phyloP scores from a whole-genome alignment of 2,888 invertebrate genomes.

The Micoletzkya japonica region DNA sequence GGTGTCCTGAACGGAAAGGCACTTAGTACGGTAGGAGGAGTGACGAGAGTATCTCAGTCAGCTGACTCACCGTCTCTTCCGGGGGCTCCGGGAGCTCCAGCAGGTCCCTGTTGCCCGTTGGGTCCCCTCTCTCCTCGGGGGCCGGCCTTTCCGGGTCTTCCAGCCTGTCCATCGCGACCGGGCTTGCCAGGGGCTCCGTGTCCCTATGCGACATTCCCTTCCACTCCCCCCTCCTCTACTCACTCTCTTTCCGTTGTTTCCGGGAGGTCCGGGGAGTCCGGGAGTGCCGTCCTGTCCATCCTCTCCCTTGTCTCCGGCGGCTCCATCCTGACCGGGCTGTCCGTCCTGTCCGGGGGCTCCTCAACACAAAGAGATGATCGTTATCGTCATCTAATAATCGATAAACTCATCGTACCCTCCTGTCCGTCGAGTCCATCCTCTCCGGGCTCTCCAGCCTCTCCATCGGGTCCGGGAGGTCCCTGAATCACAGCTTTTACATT shows the following conservation, averaged over 20 bases:
- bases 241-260: conserved; percentile 21
- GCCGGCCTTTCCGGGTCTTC: conserved; percentile 18
- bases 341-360: conserved; percentile 9
- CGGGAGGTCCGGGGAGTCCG: neutral
- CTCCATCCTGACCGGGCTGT: conserved; percentile 9
- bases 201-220: too few relatives aligned
- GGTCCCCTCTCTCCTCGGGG: conserved; percentile 17
- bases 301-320: conserved; percentile 10
- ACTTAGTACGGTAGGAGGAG: neutral
- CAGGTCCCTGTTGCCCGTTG: conserved; percentile 21
- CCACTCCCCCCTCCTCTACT: neutral
- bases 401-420: conserved; percentile 5
- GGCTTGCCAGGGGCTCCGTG: conserved; percentile 11
- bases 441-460: conserved; percentile 13
- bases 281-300: conserved; percentile 6
- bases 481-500: too few relatives aligned
- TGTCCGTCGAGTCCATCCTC: conserved; percentile 16
- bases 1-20: conserved; percentile 7
- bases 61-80: conserved; percentile 24
- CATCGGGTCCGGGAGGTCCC: conserved; percentile 20
- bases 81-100: conserved; percentile 5
- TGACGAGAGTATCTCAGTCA: neutral
- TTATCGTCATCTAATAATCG: neutral
- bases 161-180: conserved; percentile 13
- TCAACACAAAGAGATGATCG: neutral